Evolutionary conservation across 35 echinoderm and acorn worm genomes (phyloP).

Genomic region (Amphiura filiformis): DNA sequence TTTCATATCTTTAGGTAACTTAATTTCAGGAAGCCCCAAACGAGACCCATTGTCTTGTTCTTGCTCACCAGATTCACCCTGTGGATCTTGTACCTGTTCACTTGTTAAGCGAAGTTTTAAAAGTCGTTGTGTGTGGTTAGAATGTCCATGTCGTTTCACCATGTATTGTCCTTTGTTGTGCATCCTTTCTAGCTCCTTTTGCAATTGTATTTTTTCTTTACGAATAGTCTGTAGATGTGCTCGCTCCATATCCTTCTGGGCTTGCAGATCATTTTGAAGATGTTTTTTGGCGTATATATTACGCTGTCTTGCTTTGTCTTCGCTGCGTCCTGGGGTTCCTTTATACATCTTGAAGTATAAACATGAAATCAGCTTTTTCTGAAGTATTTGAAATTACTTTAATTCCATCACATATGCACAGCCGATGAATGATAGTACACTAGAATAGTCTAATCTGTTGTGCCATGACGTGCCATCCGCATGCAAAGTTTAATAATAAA

Average conservation of each 20-base stretch:
- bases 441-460: no score
- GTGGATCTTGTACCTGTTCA: not conserved
- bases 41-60: not conserved
- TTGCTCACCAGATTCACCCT: not conserved
- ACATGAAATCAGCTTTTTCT: no score
- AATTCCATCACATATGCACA: no score
- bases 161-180: slow-evolving; percentile 69
- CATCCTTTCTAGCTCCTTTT: slow-evolving; percentile 74
- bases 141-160: not conserved
- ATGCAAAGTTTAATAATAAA: no score
- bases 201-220: slow-evolving; percentile 70
- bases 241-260: slow-evolving; percentile 64
- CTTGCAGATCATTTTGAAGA: slow-evolving; percentile 46
- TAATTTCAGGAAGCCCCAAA: not conserved
- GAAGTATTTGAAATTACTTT: no score
- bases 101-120: slow-evolving; percentile 15
- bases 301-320: slow-evolving; percentile 40
- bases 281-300: slow-evolving; percentile 34
- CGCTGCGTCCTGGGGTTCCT: not conserved
- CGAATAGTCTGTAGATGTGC: slow-evolving; percentile 84
- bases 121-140: slow-evolving; percentile 33
- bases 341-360: not conserved
- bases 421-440: no score
- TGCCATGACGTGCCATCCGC: no score
- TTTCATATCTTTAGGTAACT: not conserved